These are phyloP conservation scores for Ephialtes manifestator DNA, from an alignment of 2,888 invertebrate genomes.

Conservation along the genomic window DNA sequence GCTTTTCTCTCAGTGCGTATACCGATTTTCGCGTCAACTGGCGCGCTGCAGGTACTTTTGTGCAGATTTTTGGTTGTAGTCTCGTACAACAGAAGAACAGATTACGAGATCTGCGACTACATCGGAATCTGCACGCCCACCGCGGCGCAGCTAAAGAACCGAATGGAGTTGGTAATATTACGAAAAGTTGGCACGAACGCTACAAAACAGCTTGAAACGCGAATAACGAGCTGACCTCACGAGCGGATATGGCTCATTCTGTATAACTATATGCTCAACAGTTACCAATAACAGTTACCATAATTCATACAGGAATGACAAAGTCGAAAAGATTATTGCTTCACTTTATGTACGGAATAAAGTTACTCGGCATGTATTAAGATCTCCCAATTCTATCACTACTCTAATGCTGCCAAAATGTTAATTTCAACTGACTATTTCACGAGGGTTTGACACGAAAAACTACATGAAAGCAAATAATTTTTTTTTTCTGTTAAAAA, in stretches of 20 bases:
- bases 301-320: constrained; percentile 25
- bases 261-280: not conserved
- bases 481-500: too few relatives aligned
- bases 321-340: constrained; percentile 8
- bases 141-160: not conserved
- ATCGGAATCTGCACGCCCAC: constrained; percentile 12
- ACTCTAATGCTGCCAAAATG: not conserved
- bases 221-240: constrained; percentile 14
- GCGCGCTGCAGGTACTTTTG: too few relatives aligned
- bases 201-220: constrained; percentile 13
- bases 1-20: too few relatives aligned
- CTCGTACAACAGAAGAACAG: too few relatives aligned
- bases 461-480: too few relatives aligned
- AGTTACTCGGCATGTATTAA: not conserved
- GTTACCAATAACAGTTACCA: constrained; percentile 17
- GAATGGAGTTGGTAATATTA: constrained; percentile 22
- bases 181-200: constrained; percentile 44
- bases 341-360: not conserved
- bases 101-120: not conserved
- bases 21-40: too few relatives aligned
- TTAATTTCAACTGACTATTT: not conserved
- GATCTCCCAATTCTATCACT: not conserved
- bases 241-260: not conserved
- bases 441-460: not conserved
- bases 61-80: too few relatives aligned